Evolutionary conservation across 2,888 invertebrate species (phyloP), one percentile per base, ranked within the genome.

Genomic region (Calameuta idolon): DNA sequence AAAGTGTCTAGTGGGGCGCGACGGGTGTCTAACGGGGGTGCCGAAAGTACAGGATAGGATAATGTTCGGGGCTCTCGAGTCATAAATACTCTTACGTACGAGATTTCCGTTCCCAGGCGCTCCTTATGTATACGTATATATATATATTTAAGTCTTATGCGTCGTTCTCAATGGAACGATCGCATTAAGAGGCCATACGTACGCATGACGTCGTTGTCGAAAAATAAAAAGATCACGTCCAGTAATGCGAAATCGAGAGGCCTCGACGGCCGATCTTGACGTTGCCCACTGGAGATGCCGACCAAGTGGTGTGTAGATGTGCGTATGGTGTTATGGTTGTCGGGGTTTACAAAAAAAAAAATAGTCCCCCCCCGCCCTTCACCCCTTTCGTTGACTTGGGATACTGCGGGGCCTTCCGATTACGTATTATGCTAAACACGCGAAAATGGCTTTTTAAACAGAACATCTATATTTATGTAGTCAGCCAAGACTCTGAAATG

Each of bases 361-460:
- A 9, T 4, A 15, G 4, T 11, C 34, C 4, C 15, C 23, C 23
- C 40, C 15, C 33, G n/a, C 33, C 33, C 2, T 9, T 23, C 40
- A 1, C 9, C 40, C 40, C 40, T 23, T 40, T 1, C 40, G 40
- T 23, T 23, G 4, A 40, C 40, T 40, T 2, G 23, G 23, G 23
- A 40, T 40, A 40, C 40, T 9, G 9, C 55, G 55, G 9, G 23
- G 15, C 5, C 71, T 12, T 84, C 81, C 84, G 86, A 86, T 87
- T 85, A 86, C 83, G 83, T 86, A 89, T 90, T 89, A 90, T 90
- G 90, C 89, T 89, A 89, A 90, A 89, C 87, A 90, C 84, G 87
- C 88, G 89, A 89, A 85, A 90, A 90, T 89, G 88, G 86, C 84
- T 88, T 90, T 90, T 90, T 90, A 89, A 90, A 89, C 86, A 87